These are phyloP conservation scores for Trogon melanurus DNA, from an alignment of 2,113 vertebrate species.

Conservation along the genomic window DNA sequence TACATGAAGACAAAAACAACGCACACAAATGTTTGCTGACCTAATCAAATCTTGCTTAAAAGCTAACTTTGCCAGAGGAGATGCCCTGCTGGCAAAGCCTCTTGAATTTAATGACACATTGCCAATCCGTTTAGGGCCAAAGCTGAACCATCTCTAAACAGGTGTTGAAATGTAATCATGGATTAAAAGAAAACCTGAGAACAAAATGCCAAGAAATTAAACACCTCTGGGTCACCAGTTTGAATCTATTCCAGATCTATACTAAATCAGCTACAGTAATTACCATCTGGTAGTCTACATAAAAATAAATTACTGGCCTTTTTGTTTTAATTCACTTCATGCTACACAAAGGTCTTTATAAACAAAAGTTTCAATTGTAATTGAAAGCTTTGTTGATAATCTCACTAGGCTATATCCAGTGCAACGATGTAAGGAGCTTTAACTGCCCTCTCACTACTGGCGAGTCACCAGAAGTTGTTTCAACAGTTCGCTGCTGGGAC, in stretches of 20 bases:
- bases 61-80: conserved; percentile 42
- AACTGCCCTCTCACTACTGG: not conserved
- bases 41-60: conserved; percentile 28
- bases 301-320: conserved; percentile 51
- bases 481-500: not conserved
- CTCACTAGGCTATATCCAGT: not conserved
- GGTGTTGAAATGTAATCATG: conserved; percentile 57
- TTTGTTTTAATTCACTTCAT: conserved; percentile 14
- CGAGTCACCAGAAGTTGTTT: not conserved
- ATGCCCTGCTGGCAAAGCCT: conserved; percentile 46
- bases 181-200: conserved; percentile 62
- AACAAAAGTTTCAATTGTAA: conserved; percentile 25
- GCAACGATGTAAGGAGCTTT: not conserved
- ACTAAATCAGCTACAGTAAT: conserved; percentile 65
- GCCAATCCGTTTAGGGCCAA: conserved; percentile 33
- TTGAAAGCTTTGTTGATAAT: conserved; percentile 20
- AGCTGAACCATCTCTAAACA: conserved; percentile 60
- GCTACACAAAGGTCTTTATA: conserved; percentile 11
- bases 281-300: conserved; percentile 56
- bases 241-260: conserved; percentile 63
- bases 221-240: conserved; percentile 65
- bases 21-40: not conserved
- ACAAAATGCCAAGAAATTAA: conserved; percentile 65
- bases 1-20: not conserved
- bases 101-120: conserved; percentile 50